Evolutionary conservation across 2,888 invertebrate genomes (phyloP).

Genomic region (Bembecia ichneumoniformis): DNA sequence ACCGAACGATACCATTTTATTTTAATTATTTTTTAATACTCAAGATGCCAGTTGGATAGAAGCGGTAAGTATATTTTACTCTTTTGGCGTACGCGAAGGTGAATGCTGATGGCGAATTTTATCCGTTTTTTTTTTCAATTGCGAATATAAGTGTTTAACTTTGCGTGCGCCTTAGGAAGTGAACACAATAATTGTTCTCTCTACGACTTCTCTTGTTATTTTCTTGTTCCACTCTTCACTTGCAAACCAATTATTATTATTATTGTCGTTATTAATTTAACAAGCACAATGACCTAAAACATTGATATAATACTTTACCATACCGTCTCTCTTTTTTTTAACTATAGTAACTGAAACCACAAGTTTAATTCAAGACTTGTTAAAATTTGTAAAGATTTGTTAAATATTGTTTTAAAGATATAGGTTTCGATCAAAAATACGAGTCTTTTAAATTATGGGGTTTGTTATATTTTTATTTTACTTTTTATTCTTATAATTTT

Average conservation of each 20-base stretch:
- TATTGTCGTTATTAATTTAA: no score
- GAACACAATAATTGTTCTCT: constrained; percentile 8
- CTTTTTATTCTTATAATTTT: no score
- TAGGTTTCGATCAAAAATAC: no score
- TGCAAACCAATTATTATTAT: not conserved
- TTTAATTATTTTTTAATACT: constrained; percentile 36
- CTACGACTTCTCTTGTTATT: not conserved
- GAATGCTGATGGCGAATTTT: constrained; percentile 26
- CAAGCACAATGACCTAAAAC: no score
- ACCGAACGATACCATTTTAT: constrained; percentile 38
- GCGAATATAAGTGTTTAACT: constrained; percentile 31
- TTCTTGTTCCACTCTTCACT: not conserved
- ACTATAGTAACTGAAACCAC: no score
- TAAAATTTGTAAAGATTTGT: no score
- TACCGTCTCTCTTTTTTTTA: no score
- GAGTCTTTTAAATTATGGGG: no score
- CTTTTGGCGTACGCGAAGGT: constrained; percentile 48
- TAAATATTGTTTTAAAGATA: no score
- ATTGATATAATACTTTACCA: no score
- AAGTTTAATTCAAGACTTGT: no score
- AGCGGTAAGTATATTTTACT: constrained; percentile 10
- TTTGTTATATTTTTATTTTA: no score
- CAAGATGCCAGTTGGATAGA: constrained; percentile 13
- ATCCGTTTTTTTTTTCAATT: constrained; percentile 16
- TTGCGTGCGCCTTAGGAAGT: constrained; percentile 42